Conservation (phyloP, 2,113 vertebrate genomes). For the Psephotus haematonotus region DNA sequence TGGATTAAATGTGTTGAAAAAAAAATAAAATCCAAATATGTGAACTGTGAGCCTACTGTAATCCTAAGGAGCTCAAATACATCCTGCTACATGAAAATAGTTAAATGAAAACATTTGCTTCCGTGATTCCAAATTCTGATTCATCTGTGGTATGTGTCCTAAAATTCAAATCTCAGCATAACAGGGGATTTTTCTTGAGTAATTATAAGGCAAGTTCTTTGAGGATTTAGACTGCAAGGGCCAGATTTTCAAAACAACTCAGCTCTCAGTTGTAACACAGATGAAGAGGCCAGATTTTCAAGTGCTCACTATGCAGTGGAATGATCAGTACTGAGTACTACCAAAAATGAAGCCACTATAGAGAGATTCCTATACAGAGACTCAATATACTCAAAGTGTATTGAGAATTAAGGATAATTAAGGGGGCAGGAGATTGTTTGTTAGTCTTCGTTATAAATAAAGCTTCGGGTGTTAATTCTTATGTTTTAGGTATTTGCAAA, state of each 20-base stretch:
- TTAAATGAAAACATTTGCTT: background rate
- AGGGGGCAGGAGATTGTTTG: background rate
- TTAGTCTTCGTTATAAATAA: background rate
- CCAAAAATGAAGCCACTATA: rapidly evolving
- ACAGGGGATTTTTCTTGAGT: background rate
- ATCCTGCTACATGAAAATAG: background rate
- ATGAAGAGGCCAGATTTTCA: background rate
- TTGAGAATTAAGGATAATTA: background rate
- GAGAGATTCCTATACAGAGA: background rate
- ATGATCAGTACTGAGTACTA: background rate
- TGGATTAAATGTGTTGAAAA: background rate
- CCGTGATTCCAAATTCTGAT: background rate
- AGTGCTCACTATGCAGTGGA: rapidly evolving
- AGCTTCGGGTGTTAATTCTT: background rate
- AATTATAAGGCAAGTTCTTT: background rate
- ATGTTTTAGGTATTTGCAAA: background rate
- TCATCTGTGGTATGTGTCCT: background rate
- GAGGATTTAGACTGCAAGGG: background rate
- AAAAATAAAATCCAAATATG: background rate
- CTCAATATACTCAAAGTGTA: background rate
- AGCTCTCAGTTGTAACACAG: background rate
- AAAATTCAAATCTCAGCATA: background rate
- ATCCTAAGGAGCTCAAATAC: background rate
- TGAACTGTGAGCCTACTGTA: background rate
- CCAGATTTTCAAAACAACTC: background rate